Evolutionary conservation across 2,113 vertebrate species (phyloP).

Genomic region (Rattus rattus): DNA sequence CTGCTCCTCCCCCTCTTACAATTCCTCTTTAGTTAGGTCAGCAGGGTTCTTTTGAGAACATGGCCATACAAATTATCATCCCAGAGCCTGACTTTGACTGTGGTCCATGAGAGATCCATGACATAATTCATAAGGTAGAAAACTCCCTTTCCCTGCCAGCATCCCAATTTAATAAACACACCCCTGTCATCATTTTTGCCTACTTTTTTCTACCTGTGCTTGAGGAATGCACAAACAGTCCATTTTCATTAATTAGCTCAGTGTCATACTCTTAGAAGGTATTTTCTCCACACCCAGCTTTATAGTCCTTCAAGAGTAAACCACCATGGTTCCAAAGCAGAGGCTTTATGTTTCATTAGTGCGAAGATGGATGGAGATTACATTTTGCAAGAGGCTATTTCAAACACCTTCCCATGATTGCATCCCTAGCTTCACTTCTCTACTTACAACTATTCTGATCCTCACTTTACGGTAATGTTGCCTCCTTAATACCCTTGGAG

Average conservation of each 20-base stretch:
- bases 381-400: constrained; percentile 66
- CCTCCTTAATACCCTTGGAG: constrained; percentile 70
- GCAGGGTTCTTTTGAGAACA: constrained; percentile 85
- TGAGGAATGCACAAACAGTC: constrained; percentile 80
- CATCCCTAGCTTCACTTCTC: constrained; percentile 74
- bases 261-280: constrained; percentile 76
- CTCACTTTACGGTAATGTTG: constrained; percentile 51
- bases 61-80: constrained; percentile 76
- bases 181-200: constrained; percentile 81
- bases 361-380: constrained; percentile 65
- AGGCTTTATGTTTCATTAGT: constrained; percentile 73
- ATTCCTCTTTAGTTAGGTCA: constrained; percentile 59
- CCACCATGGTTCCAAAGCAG: constrained; percentile 72
- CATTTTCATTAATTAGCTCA: constrained; percentile 87
- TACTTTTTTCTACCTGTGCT: not conserved
- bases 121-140: constrained; percentile 81
- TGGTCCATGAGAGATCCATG: constrained; percentile 79
- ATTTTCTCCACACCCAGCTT: constrained; percentile 76
- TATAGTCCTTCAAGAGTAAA: constrained; percentile 76
- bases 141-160: constrained; percentile 82
- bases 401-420: constrained; percentile 77
- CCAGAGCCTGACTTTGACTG: constrained; percentile 83
- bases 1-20: not conserved
- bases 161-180: constrained; percentile 86
- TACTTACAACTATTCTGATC: constrained; percentile 75